phyloP scores from a whole-genome alignment of 2,888 invertebrate genomes.

The Dione vanillae region DNA sequence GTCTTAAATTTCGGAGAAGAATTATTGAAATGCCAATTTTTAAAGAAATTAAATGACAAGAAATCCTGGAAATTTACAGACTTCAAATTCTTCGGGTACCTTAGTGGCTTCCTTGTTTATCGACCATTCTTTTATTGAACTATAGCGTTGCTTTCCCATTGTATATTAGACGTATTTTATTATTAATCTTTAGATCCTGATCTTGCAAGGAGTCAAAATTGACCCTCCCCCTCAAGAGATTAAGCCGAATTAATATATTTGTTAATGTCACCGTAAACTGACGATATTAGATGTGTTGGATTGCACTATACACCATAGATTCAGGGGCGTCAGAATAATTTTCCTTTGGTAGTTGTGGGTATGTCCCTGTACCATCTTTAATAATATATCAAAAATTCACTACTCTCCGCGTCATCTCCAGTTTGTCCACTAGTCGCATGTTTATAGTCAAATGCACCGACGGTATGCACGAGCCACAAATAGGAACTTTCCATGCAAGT shows the following conservation, averaged over 20 bases:
- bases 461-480: too few species aligned
- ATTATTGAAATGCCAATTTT: conserved; percentile 40
- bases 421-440: too few species aligned
- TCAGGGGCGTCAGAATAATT: too few species aligned
- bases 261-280: neutral
- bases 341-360: neutral
- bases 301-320: too few species aligned
- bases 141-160: neutral
- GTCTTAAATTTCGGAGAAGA: conserved; percentile 42
- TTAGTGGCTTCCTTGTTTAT: conserved; percentile 45
- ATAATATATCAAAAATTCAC: too few species aligned
- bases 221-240: conserved; percentile 26
- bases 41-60: conserved; percentile 38
- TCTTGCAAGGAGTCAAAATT: conserved; percentile 34
- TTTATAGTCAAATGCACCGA: too few species aligned
- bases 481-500: too few species aligned
- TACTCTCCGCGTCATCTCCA: too few species aligned
- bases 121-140: conserved; percentile 35
- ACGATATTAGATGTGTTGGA: too few species aligned
- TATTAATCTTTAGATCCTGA: conserved; percentile 25
- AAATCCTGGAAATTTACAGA: conserved; percentile 47
- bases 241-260: conserved; percentile 12
- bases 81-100: conserved; percentile 48
- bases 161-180: conserved; percentile 3
- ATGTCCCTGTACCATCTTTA: too few species aligned